phyloP scores from a whole-genome alignment of 2,113 vertebrate genomes.

The Blennius ocellaris region DNA sequence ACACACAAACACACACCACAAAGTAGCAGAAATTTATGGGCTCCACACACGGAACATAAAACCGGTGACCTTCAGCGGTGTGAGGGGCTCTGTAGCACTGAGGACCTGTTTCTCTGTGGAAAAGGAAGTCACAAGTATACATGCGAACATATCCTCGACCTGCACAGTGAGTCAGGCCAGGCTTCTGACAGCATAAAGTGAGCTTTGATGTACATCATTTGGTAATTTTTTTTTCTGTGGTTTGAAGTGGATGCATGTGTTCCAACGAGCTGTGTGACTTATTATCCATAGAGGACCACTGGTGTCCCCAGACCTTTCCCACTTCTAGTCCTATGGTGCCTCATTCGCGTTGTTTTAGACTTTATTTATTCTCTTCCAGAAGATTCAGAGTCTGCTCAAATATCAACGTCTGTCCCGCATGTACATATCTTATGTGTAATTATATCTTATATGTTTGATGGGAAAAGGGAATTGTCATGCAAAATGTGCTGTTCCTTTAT shows the following conservation, averaged over 20 bases:
- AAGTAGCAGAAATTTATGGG: conserved; percentile 82
- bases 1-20: conserved; percentile 63
- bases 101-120: conserved; percentile 73
- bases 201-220: conserved; percentile 43
- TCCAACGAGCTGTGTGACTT: conserved; percentile 16
- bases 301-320: not conserved
- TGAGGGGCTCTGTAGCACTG: conserved; percentile 61
- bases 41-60: conserved; percentile 82
- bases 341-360: conserved; percentile 36
- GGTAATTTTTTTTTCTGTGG: conserved; percentile 15
- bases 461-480: no score
- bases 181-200: conserved; percentile 25
- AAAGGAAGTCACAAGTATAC: conserved; percentile 61
- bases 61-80: conserved; percentile 79
- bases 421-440: not conserved
- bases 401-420: not conserved
- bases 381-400: conserved; percentile 4
- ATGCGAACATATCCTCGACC: conserved; percentile 26
- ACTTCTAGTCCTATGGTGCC: not conserved
- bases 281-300: not conserved
- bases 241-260: conserved; percentile 17
- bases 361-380: conserved; percentile 5
- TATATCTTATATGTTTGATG: not conserved
- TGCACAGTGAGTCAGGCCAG: conserved; percentile 1
- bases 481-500: no score